Percentiles rank a stretch among this genome's conserved stretches.
Conservation (phyloP, 2,888 invertebrate genomes). For the Allophyes oxyacanthae region DNA sequence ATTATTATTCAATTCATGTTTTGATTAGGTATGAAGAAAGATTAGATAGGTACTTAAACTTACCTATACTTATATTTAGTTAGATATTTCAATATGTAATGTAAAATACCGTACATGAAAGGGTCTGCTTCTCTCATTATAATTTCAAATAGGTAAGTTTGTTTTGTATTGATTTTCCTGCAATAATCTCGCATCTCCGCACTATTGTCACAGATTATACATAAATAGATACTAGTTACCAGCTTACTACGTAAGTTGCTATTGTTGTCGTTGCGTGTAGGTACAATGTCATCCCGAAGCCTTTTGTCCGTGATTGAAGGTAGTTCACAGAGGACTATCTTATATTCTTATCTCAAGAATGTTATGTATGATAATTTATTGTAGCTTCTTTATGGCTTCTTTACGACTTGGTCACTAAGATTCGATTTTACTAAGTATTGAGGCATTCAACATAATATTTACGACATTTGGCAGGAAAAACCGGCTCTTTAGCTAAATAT, state of each 20-base stretch:
- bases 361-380: slow-evolving; percentile 73
- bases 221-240: too few species aligned
- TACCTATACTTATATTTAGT: too few species aligned
- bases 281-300: slow-evolving; percentile 65
- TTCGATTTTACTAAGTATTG: slow-evolving; percentile 52
- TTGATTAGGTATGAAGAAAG: slow-evolving; percentile 30
- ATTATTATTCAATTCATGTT: slow-evolving; percentile 29
- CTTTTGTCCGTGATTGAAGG: slow-evolving; percentile 74
- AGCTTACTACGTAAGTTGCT: too few species aligned
- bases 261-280: slow-evolving; percentile 53
- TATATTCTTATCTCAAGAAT: slow-evolving; percentile 85
- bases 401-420: slow-evolving; percentile 54
- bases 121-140: slow-evolving; percentile 45
- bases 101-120: slow-evolving; percentile 31
- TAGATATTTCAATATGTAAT: slow-evolving; percentile 31
- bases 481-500: background rate
- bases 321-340: slow-evolving; percentile 68
- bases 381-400: slow-evolving; percentile 66
- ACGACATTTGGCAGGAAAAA: slow-evolving; percentile 18
- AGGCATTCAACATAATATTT: slow-evolving; percentile 30
- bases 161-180: slow-evolving; percentile 64
- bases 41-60: too few species aligned
- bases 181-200: slow-evolving; percentile 54
- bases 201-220: too few species aligned
- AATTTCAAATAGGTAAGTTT: slow-evolving; percentile 52